Evolutionary conservation across 37 sponge, comb jelly and placozoan species (phyloP).

Genomic region (Mnemiopsis leidyi): DNA sequence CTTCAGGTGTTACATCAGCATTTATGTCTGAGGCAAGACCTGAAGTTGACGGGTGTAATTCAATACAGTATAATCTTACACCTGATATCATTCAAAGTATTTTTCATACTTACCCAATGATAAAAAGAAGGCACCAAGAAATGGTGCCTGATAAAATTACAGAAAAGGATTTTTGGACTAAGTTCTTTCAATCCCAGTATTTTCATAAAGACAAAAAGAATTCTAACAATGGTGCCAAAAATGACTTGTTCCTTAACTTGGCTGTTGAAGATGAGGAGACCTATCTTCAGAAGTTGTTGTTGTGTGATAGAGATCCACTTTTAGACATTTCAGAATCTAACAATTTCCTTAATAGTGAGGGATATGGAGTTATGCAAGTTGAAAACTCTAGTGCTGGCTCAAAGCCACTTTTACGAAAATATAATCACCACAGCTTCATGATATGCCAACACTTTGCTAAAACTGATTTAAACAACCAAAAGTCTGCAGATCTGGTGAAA

Average conservation of each 20-base stretch:
- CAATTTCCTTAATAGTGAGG: neutral
- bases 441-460: slow-evolving; percentile 38
- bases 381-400: neutral
- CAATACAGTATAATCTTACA: slow-evolving; percentile 49
- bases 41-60: slow-evolving; percentile 60
- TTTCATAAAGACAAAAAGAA: slow-evolving; percentile 46
- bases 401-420: slow-evolving; percentile 49
- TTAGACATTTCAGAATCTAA: slow-evolving; percentile 16
- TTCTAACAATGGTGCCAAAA: neutral
- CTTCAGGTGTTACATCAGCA: slow-evolving; percentile 36
- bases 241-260: neutral
- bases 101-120: slow-evolving; percentile 64
- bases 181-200: slow-evolving; percentile 45
- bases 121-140: slow-evolving; percentile 4
- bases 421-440: slow-evolving; percentile 57
- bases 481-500: neutral
- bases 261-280: slow-evolving; percentile 57
- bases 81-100: slow-evolving; percentile 65
- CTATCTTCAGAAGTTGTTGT: slow-evolving; percentile 15
- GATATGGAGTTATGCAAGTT: slow-evolving; percentile 15
- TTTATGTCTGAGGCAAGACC: slow-evolving; percentile 56
- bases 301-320: slow-evolving; percentile 44
- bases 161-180: slow-evolving; percentile 50
- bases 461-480: neutral
- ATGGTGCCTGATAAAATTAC: slow-evolving; percentile 50